Evolutionary conservation across 2,888 invertebrate genomes (phyloP), one percentile per base, ranked within the genome.

Genomic region (Hydrotaea cyrtoneurina): DNA sequence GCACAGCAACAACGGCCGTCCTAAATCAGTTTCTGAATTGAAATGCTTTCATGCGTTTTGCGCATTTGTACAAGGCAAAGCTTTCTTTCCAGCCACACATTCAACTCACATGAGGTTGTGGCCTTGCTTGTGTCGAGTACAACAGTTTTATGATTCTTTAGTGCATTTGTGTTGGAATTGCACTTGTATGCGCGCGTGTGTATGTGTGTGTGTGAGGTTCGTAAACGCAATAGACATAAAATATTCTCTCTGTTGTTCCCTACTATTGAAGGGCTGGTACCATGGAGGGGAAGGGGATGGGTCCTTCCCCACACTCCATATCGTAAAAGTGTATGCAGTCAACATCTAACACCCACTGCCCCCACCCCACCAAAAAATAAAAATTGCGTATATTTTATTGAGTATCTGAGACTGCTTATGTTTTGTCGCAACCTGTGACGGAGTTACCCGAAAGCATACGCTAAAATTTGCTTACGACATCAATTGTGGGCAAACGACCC

Each of bases 1-100:
- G 77, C 21, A 66, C 64, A 64, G 23, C 7, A 39, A 57, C 59
- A 71, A 50, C 57, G 71, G 71, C 50, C 62, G 43, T 39, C 64
- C 82, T 85, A 82, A 82, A 80, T 71, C 80, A 74, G 62, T 75
- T 53, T 78, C 50, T 76, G 75, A 78, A 71, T 84, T 78, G 74
- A 78, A 78, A 78, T 80, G 71, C 77, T 80, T 78, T 69, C 71
- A 78, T 80, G 80, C 78, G 83, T 78, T 83, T 78, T 75, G 78
- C 75, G 78, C 78, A 78, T 71, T 79, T 71, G 39, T 13, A 15
- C 31, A 36, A 50, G 75, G 46, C 39, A 23, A 31, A 31, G 31
- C 31, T 31, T 31, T 31, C 31, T 31, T 31, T 31, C 7, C 31
- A 31, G 31, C 3, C 31, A 31, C 31, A 31, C 31, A n/a, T n/a